Conservation (phyloP, 2,113 vertebrate genomes). For the Ciconia maguari region DNA sequence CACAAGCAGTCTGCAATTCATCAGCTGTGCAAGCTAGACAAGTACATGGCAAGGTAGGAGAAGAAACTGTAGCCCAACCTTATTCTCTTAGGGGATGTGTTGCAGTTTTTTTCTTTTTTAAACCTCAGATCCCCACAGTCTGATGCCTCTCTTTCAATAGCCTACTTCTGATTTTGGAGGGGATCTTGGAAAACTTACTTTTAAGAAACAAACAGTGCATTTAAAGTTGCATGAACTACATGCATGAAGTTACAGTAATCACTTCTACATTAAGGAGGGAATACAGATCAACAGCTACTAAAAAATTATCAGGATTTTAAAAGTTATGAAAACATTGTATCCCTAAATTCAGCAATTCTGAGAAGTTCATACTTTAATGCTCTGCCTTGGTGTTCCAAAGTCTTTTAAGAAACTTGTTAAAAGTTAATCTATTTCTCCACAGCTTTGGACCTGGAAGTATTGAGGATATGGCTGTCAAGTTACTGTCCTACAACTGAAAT, state of each 20-base stretch:
- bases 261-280: neutral
- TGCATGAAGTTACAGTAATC: neutral
- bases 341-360: neutral
- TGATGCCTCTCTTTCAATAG: neutral
- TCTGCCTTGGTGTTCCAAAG: neutral
- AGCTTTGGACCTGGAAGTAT: rapidly evolving
- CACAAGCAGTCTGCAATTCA: neutral
- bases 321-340: neutral
- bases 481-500: neutral
- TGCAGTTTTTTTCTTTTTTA: neutral
- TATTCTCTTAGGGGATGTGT: too few relatives aligned
- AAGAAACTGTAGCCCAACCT: neutral
- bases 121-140: neutral
- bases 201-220: neutral
- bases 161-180: neutral
- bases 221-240: neutral
- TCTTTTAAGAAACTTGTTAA: neutral
- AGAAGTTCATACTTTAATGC: neutral
- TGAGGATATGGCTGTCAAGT: neutral
- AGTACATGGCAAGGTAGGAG: neutral
- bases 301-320: neutral
- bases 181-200: neutral
- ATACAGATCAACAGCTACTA: neutral
- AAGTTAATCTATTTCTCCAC: neutral
- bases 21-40: neutral